Percentiles rank a stretch among this genome's conserved stretches.
These are phyloP conservation scores for Ennomos erosarius DNA, from an alignment of 2,888 invertebrate species.

Conservation along the genomic window DNA sequence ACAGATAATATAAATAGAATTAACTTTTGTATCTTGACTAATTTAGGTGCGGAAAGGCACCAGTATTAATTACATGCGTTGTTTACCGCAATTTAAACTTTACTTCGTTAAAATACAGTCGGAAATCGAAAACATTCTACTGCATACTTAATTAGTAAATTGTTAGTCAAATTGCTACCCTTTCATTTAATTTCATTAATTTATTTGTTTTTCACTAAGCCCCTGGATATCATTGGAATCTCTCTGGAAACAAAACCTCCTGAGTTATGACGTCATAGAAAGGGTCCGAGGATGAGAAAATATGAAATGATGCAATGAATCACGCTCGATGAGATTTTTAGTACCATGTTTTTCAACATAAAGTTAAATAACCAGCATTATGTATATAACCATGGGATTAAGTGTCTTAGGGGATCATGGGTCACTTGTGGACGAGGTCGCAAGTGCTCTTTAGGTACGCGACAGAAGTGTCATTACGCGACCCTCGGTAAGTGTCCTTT, in stretches of 20 bases:
- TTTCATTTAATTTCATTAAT: slow-evolving; percentile 8
- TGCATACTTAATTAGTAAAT: slow-evolving; percentile 15
- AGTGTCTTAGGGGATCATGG: slow-evolving; percentile 8
- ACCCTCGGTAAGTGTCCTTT: slow-evolving; percentile 14
- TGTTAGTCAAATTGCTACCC: neutral
- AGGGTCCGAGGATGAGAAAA: slow-evolving; percentile 10
- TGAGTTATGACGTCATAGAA: slow-evolving; percentile 11
- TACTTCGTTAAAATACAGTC: slow-evolving; percentile 3
- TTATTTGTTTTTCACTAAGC: slow-evolving; percentile 18
- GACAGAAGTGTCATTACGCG: slow-evolving; percentile 14
- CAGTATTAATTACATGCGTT: slow-evolving; percentile 7
- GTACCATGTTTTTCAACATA: slow-evolving; percentile 18
- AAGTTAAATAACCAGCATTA: slow-evolving; percentile 26
- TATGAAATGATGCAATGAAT: slow-evolving; percentile 25
- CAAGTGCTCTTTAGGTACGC: slow-evolving; percentile 15
- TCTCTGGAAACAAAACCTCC: slow-evolving; percentile 17
- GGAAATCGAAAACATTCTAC: slow-evolving; percentile 7
- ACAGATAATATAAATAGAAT: too few relatives aligned
- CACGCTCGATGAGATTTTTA: slow-evolving; percentile 15
- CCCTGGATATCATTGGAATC: slow-evolving; percentile 4
- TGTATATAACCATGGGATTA: slow-evolving; percentile 16
- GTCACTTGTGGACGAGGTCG: slow-evolving; percentile 15
- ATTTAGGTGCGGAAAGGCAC: too few relatives aligned
- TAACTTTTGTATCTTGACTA: too few relatives aligned
- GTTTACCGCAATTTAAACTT: slow-evolving; percentile 13